Percentiles rank a stretch among this genome's conserved stretches.
Evolutionary conservation across 2,888 invertebrate genomes (phyloP).

Genomic region (Mesochorus sp.): DNA sequence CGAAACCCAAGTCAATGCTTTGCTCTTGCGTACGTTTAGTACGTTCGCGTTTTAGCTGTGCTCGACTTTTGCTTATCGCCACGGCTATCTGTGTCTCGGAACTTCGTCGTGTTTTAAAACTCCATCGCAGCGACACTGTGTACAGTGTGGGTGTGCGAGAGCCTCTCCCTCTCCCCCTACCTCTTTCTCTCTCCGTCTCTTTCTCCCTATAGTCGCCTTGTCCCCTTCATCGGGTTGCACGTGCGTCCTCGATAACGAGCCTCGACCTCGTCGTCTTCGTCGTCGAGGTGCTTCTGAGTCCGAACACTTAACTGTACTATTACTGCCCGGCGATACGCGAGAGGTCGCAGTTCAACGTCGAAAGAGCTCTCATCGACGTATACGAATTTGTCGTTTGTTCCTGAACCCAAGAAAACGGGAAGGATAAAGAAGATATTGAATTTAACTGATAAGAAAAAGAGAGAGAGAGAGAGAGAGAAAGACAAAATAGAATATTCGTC

Average conservation of each 20-base stretch:
- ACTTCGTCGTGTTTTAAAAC: conserved; percentile 61
- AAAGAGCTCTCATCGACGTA: conserved; percentile 11
- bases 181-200: conserved; percentile 10
- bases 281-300: conserved; percentile 51
- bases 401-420: background rate
- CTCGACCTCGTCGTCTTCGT: conserved; percentile 59
- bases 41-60: conserved; percentile 30
- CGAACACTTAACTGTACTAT: conserved; percentile 40
- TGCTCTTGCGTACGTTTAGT: conserved; percentile 20
- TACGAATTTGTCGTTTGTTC: background rate
- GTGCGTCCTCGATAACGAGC: conserved; percentile 67
- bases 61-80: conserved; percentile 59
- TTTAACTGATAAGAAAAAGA: background rate
- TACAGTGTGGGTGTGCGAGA: conserved; percentile 46
- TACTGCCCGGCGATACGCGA: conserved; percentile 18
- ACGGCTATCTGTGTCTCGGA: conserved; percentile 69
- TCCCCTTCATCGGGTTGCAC: conserved; percentile 63
- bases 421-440: background rate
- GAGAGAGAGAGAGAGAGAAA: background rate
- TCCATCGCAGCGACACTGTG: conserved; percentile 42
- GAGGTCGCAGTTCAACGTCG: conserved; percentile 52
- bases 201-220: conserved; percentile 25
- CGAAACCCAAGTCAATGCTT: conserved; percentile 60
- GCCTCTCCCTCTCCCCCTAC: background rate
- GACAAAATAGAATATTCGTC: background rate